A percentile compares a stretch with the other conserved stretches of the same genome.
Conservation (phyloP, 2,113 vertebrate species). For the Chionodraco myersi region DNA sequence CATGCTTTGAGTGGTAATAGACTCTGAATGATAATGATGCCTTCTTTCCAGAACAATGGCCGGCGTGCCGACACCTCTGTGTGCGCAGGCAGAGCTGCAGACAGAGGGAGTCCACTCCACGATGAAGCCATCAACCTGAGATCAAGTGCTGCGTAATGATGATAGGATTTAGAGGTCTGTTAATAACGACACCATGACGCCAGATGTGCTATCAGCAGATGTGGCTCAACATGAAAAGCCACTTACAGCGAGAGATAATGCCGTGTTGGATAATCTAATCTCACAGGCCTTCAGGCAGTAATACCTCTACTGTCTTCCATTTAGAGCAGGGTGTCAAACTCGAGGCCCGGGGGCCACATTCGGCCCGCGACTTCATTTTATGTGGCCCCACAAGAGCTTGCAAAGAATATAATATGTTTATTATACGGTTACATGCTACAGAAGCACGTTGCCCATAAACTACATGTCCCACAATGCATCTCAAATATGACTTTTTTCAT, state of each 20-base stretch:
- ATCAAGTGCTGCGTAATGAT: slow-evolving; percentile 44
- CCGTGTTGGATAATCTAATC: slow-evolving; percentile 5
- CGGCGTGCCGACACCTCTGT: slow-evolving; percentile 21
- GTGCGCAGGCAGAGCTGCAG: slow-evolving; percentile 37
- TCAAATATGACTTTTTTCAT: too few relatives aligned
- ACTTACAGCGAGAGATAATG: neutral
- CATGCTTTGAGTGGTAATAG: neutral
- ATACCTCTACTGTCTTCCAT: too few relatives aligned
- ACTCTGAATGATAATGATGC: slow-evolving; percentile 3
- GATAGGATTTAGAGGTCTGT: slow-evolving; percentile 63
- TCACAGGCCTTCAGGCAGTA: neutral
- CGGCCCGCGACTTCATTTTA: too few relatives aligned
- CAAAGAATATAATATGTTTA: too few relatives aligned
- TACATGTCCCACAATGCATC: too few relatives aligned
- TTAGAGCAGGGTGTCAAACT: too few relatives aligned
- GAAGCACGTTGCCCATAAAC: too few relatives aligned
- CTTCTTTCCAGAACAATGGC: slow-evolving; percentile 24
- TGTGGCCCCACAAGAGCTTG: too few relatives aligned
- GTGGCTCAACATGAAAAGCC: slow-evolving; percentile 3
- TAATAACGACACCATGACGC: slow-evolving; percentile 21
- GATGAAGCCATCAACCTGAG: slow-evolving; percentile 60
- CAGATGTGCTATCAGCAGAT: slow-evolving; percentile 47
- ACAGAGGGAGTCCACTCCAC: slow-evolving; percentile 47
- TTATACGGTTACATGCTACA: too few relatives aligned
- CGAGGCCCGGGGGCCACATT: too few relatives aligned